Conservation (phyloP, 2,888 invertebrate species). For the Aphidoletes aphidimyza region DNA sequence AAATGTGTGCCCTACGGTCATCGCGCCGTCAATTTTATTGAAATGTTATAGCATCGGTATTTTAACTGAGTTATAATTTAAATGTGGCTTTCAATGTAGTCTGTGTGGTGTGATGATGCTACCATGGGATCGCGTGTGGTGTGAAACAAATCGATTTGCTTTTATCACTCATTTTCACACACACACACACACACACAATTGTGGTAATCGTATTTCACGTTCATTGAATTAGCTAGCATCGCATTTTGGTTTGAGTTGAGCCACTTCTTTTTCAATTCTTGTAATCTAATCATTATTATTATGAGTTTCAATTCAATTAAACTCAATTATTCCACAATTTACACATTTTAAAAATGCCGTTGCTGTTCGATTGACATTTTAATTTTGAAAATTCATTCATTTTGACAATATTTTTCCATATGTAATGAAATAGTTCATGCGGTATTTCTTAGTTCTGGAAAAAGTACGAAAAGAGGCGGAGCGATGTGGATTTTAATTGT, state of each 20-base stretch:
- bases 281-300: neutral
- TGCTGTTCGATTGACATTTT: conserved; percentile 17
- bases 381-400: neutral
- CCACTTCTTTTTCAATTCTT: neutral
- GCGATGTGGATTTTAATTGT: too few species aligned
- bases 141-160: conserved; percentile 20
- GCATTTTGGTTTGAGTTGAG: neutral
- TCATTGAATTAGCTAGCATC: neutral
- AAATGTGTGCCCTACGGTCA: conserved; percentile 39
- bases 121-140: neutral
- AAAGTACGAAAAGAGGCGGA: too few species aligned
- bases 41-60: conserved; percentile 15
- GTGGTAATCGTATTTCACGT: neutral
- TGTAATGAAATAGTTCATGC: too few species aligned
- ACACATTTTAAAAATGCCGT: neutral
- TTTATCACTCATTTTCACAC: neutral
- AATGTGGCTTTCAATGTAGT: neutral
- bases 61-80: neutral
- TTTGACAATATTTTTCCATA: neutral
- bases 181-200: neutral
- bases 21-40: neutral
- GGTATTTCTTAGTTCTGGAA: too few species aligned
- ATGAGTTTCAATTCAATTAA: conserved; percentile 7
- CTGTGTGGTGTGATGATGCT: neutral
- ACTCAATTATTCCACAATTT: neutral